Evolutionary conservation across 2,797 vertebrate species (phyloP).

Genomic region (Percopsis omiscomaycus): DNA sequence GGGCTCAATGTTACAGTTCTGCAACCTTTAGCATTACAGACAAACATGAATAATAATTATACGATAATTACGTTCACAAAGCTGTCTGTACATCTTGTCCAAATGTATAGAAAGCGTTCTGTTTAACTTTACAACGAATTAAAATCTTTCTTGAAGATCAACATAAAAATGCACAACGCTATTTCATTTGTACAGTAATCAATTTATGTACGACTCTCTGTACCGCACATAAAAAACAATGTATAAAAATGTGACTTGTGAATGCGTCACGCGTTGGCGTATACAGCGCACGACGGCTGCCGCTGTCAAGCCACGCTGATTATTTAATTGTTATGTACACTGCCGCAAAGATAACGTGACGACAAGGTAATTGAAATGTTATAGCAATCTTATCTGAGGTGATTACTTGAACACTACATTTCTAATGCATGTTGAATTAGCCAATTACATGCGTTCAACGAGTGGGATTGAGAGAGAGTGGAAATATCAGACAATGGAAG

Average conservation of each 20-base stretch:
- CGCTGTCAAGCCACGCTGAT: constrained; percentile 60
- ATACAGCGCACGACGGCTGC: constrained; percentile 54
- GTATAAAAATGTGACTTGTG: constrained; percentile 34
- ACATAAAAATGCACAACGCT: background rate
- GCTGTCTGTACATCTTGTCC: background rate
- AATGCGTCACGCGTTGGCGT: constrained; percentile 27
- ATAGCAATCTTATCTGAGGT: constrained; percentile 74
- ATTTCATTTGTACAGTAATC: constrained; percentile 1
- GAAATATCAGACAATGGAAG: constrained; percentile 67
- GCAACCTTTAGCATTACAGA: no score
- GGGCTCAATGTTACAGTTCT: no score
- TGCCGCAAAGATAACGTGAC: constrained; percentile 60
- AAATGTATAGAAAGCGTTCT: no score
- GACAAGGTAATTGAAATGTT: constrained; percentile 76
- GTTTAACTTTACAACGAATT: no score
- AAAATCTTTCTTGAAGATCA: background rate
- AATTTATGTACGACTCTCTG: background rate
- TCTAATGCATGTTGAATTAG: constrained; percentile 79
- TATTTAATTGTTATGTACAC: constrained; percentile 74
- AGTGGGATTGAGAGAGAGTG: constrained; percentile 9
- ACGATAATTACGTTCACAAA: background rate
- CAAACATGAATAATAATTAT: no score
- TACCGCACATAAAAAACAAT: constrained; percentile 13
- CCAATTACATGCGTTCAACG: constrained; percentile 76
- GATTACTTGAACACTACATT: constrained; percentile 77